A percentile compares a stretch with the other conserved stretches of the same genome.
Conservation (phyloP, 2,888 invertebrate genomes). For the Synanthedon myopaeformis region DNA sequence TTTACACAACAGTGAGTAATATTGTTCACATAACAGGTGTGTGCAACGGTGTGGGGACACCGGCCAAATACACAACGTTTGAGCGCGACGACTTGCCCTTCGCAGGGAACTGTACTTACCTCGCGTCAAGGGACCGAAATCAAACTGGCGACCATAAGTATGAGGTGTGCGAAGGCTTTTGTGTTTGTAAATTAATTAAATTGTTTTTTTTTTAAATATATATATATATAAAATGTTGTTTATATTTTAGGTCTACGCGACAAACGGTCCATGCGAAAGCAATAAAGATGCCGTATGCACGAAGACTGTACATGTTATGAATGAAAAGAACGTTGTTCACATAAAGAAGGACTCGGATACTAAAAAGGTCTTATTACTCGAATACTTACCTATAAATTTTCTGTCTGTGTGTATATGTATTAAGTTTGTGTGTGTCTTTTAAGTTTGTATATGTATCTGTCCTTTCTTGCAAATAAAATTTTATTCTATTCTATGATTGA, state of each 20-base stretch:
- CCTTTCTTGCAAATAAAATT: too few species aligned
- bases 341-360: conserved; percentile 45
- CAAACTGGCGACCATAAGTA: conserved; percentile 67
- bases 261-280: conserved; percentile 77
- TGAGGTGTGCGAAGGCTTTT: conserved; percentile 18
- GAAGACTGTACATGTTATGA: conserved; percentile 75
- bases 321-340: conserved; percentile 73
- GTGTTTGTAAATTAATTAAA: too few species aligned
- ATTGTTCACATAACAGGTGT: conserved; percentile 37
- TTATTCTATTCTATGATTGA: too few species aligned
- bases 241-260: conserved; percentile 72
- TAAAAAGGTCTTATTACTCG: conserved; percentile 34
- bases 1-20: not conserved
- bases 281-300: conserved; percentile 71
- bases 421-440: too few species aligned
- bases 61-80: conserved; percentile 84
- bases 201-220: too few species aligned
- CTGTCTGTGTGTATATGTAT: too few species aligned
- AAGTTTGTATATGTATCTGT: too few species aligned
- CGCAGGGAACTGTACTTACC: conserved; percentile 87
- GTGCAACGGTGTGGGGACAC: conserved; percentile 81
- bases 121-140: conserved; percentile 76
- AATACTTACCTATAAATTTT: not conserved
- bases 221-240: not conserved
- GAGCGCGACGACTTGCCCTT: conserved; percentile 84